phyloP scores from a whole-genome alignment of 2,113 vertebrate genomes.

The Gasterosteus nipponicus region DNA sequence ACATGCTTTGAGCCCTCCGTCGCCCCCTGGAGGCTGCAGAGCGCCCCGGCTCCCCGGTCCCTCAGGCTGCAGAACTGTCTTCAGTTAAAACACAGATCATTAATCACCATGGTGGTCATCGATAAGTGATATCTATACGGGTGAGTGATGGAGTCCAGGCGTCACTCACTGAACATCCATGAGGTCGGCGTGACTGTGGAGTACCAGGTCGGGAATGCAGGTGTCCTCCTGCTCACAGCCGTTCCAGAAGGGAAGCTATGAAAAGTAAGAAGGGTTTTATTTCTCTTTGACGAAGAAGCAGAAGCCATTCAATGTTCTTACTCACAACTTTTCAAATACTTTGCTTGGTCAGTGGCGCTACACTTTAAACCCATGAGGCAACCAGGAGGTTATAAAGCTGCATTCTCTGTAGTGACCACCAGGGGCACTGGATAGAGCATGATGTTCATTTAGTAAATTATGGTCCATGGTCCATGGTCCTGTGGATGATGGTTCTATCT shows the following conservation, averaged over 20 bases:
- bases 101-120: neutral
- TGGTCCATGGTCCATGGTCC: too few relatives aligned
- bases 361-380: too few relatives aligned
- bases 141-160: fast-evolving
- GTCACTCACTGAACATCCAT: constrained; percentile 82
- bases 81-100: constrained; percentile 1
- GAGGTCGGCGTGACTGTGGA: constrained; percentile 86
- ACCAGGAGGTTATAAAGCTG: too few relatives aligned
- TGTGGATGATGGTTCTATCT: too few relatives aligned
- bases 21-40: constrained; percentile 44
- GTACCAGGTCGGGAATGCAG: constrained; percentile 89
- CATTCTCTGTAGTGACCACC: too few relatives aligned
- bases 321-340: too few relatives aligned
- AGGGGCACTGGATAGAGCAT: too few relatives aligned
- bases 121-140: neutral
- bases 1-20: constrained; percentile 59
- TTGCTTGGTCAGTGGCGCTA: too few relatives aligned
- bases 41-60: constrained; percentile 64
- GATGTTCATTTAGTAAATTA: too few relatives aligned
- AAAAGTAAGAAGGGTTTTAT: neutral
- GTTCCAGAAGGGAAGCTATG: constrained; percentile 94
- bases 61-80: constrained; percentile 86
- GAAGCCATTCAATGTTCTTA: neutral
- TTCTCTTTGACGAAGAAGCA: neutral
- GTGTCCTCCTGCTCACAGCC: constrained; percentile 92